Evolutionary conservation across 2,797 vertebrate species (phyloP).

Genomic region (Protosalanx chinensis): DNA sequence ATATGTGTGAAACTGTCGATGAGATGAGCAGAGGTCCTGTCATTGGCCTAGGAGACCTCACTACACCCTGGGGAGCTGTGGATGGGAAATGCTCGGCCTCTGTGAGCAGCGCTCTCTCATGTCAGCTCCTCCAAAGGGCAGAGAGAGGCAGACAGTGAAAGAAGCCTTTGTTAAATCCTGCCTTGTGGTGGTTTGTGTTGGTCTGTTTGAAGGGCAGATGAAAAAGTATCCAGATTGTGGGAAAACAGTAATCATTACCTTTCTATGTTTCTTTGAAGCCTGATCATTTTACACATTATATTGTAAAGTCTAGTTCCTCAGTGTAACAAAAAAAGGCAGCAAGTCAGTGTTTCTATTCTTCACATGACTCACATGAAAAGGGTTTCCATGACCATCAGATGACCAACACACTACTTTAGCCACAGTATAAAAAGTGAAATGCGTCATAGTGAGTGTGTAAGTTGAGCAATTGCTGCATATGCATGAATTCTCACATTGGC

Average conservation of each 20-base stretch:
- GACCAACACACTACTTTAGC: neutral
- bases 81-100: conserved; percentile 44
- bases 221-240: neutral
- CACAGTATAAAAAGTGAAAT: conserved; percentile 24
- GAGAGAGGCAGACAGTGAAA: neutral
- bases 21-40: conserved; percentile 52
- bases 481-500: conserved; percentile 51
- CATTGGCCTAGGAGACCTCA: conserved; percentile 37
- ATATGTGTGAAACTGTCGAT: conserved; percentile 41
- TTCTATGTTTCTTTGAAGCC: too few relatives aligned
- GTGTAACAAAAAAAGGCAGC: too few relatives aligned
- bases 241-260: neutral
- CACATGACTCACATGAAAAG: neutral
- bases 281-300: too few relatives aligned
- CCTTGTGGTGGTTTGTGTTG: neutral
- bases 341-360: too few relatives aligned
- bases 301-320: too few relatives aligned
- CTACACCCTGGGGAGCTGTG: conserved; percentile 35
- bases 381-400: too few relatives aligned
- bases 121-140: neutral
- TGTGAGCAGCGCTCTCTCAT: conserved; percentile 30
- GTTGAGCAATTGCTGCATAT: conserved; percentile 25
- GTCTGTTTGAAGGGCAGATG: neutral
- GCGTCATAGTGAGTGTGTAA: conserved; percentile 48
- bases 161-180: neutral